These are phyloP conservation scores for Takifugu rubripes DNA, from an alignment of 2,797 vertebrate species.

Conservation along the genomic window DNA sequence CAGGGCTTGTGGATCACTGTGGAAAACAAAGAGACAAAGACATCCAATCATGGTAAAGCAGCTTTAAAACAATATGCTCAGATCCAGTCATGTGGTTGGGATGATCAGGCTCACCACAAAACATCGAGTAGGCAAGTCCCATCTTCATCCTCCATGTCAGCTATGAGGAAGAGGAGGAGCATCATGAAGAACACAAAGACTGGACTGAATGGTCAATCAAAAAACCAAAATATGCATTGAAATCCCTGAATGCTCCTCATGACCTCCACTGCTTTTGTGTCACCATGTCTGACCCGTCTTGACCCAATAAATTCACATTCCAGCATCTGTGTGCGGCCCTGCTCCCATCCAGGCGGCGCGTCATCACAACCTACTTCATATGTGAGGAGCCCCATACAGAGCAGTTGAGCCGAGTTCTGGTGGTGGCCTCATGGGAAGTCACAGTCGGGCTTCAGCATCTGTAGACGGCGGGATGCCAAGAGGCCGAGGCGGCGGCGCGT, in stretches of 20 bases:
- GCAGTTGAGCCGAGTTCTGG: constrained; percentile 66
- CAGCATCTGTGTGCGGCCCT: too few relatives aligned
- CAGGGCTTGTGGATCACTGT: constrained; percentile 83
- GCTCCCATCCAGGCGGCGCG: neutral
- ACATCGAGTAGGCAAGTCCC: constrained; percentile 85
- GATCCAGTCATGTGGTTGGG: too few relatives aligned
- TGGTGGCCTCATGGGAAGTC: constrained; percentile 74
- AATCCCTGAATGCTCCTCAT: neutral
- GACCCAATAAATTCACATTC: too few relatives aligned
- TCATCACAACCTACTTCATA: constrained; percentile 67
- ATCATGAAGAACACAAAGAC: neutral
- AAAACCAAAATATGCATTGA: neutral
- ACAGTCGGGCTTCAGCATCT: constrained; percentile 54
- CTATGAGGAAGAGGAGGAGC: constrained; percentile 45
- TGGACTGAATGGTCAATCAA: neutral
- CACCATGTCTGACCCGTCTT: neutral
- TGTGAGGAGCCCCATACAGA: constrained; percentile 77
- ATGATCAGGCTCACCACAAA: constrained; percentile 76
- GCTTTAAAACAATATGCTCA: neutral
- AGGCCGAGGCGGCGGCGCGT: constrained; percentile 51
- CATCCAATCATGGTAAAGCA: neutral
- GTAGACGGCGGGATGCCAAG: constrained; percentile 44
- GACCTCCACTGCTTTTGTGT: neutral
- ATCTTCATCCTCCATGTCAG: constrained; percentile 87
- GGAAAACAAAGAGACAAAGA: neutral